phyloP scores from a whole-genome alignment of 1,140 invertebrate species.

The Eriosoma lanigerum region DNA sequence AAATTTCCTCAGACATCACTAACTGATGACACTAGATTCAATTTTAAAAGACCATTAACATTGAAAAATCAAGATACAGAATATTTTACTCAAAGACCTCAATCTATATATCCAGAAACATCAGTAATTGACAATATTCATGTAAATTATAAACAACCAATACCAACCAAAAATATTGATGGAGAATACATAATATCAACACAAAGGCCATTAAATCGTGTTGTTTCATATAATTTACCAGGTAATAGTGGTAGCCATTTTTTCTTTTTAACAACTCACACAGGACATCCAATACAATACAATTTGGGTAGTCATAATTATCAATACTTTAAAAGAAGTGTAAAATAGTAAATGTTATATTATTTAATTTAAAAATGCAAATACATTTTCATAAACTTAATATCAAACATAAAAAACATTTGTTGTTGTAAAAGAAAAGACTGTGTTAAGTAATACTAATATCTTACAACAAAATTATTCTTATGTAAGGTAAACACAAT shows the following conservation, averaged over 20 bases:
- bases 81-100: conserved; percentile 28
- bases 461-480: not conserved
- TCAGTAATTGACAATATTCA: conserved; percentile 58
- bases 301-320: conserved; percentile 48
- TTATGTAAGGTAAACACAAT: conserved; percentile 32
- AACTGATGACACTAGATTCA: conserved; percentile 33
- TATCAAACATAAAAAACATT: conserved; percentile 44
- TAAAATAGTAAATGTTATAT: conserved; percentile 35
- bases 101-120: conserved; percentile 20
- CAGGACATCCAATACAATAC: conserved; percentile 55
- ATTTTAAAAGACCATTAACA: conserved; percentile 38
- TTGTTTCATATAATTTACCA: conserved; percentile 69
- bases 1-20: conserved; percentile 57
- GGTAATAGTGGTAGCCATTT: conserved; percentile 71
- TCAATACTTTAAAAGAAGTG: conserved; percentile 35
- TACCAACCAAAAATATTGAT: conserved; percentile 61
- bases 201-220: conserved; percentile 58
- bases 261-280: conserved; percentile 73
- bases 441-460: conserved; percentile 44
- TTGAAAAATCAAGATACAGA: conserved; percentile 41
- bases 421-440: conserved; percentile 48
- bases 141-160: conserved; percentile 62
- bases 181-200: conserved; percentile 58
- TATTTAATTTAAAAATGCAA: not conserved
- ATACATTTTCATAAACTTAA: not conserved